Base-by-base conservation (phyloP, 2,797 vertebrate genomes). In the Sebastes ruberrimus region DNA sequence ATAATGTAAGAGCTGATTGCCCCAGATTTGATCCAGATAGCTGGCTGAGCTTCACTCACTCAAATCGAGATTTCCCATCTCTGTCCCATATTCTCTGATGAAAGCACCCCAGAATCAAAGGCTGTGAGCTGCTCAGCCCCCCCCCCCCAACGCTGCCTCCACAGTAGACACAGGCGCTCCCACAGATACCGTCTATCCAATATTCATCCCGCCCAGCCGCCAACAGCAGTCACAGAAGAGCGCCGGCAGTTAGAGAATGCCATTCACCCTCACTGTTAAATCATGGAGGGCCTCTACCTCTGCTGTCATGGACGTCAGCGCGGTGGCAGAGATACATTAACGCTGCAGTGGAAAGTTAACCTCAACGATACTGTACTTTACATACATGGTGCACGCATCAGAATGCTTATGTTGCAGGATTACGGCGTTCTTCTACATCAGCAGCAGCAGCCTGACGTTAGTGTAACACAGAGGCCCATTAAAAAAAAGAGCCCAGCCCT, bases 91-190 rank as follows among this genome's bases (percentile, higher is more conserved):
- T 90, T 90, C 78, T 82, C 73, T 85, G 89, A 93, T 93, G 89
- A 94, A 94, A 93, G 91, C 78, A 67, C 59, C 85, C 78, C 33
- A 71, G 81, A 88, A 92, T 93, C 92, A 93, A 94, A 93, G 89
- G 82, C 85, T 82, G 78, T 18, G 82, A 78, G 82, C 85, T 77
- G 76, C 83, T 61, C 52, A 4, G 59, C 79, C 74, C 83, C 81
- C 6, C 38, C 1, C 11, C 78, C 5, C 78, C 86, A n/a, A n/a
- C 46, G 7, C 78, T 25, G 78, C 73, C 65, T 61, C 71, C 78
- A 74, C 84, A 53, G 77, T 68, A 71, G 70, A 79, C 82, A 80
- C 25, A 64, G 76, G 79, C 62, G 22, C 84, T 82, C 73, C 68
- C 74, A 71, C 61, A 80, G 80, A 86, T 70, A 79, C 82, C 16